Conservation (phyloP, 2,797 vertebrate species). For the Spheniscus humboldti region DNA sequence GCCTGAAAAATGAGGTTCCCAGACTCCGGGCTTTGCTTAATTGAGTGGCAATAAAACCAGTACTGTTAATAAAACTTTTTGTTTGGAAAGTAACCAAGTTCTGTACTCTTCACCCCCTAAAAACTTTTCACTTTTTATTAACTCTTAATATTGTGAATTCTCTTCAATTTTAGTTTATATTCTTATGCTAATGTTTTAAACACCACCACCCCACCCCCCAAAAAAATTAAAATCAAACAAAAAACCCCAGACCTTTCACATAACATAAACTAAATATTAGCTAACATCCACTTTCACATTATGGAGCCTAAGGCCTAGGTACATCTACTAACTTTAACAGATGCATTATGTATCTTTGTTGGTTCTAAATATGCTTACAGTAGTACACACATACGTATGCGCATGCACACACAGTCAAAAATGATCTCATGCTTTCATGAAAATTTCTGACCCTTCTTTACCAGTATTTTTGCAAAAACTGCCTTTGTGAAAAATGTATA, state of each 20-base stretch:
- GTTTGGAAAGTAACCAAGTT: background rate
- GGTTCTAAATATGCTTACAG: background rate
- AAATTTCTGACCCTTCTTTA: background rate
- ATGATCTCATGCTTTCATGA: background rate
- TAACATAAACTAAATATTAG: fast-evolving
- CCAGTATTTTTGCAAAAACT: slow-evolving; percentile 18
- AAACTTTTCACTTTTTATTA: background rate
- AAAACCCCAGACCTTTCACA: background rate
- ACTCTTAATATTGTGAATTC: background rate
- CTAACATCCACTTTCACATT: background rate
- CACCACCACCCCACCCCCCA: no score
- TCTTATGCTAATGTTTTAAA: background rate
- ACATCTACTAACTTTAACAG: background rate
- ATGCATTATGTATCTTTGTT: background rate
- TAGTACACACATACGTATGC: background rate
- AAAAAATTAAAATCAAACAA: background rate
- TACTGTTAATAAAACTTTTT: background rate
- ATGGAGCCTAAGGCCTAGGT: background rate
- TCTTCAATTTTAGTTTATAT: background rate
- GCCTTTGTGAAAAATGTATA: slow-evolving; percentile 61
- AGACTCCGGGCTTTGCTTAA: background rate
- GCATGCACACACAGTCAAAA: background rate
- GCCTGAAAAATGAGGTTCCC: background rate
- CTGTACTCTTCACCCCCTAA: background rate
- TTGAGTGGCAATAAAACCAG: background rate